These are phyloP conservation scores for Drosophila siamana DNA, from an alignment of 2,888 invertebrate species.

Conservation along the genomic window DNA sequence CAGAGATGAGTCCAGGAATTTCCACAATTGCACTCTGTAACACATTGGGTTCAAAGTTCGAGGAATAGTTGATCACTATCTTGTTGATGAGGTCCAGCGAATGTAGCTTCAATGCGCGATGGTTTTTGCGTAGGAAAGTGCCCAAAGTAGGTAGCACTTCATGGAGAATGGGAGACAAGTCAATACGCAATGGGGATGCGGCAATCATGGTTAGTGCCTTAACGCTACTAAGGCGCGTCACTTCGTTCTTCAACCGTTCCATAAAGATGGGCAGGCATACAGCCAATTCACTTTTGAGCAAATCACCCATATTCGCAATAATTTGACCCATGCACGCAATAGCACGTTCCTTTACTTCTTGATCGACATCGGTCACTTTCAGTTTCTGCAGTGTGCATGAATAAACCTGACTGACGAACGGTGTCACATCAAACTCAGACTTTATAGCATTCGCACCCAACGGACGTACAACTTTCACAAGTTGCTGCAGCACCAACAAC, in stretches of 20 bases:
- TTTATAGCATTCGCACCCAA: constrained; percentile 83
- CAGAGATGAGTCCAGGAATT: constrained; percentile 95
- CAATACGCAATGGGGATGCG: constrained; percentile 93
- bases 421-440: constrained; percentile 89
- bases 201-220: constrained; percentile 98
- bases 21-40: constrained; percentile 92
- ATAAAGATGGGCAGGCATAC: constrained; percentile 97
- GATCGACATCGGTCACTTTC: constrained; percentile 98
- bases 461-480: constrained; percentile 97
- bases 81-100: constrained; percentile 96
- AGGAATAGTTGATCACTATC: constrained; percentile 94
- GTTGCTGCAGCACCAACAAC: constrained; percentile 94
- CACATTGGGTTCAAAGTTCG: constrained; percentile 88
- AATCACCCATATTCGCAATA: constrained; percentile 96
- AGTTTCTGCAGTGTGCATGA: constrained; percentile 93
- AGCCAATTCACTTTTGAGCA: constrained; percentile 91
- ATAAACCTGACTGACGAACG: constrained; percentile 93
- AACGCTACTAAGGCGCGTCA: constrained; percentile 97
- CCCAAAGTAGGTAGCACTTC: constrained; percentile 97
- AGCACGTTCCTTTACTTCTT: constrained; percentile 99
- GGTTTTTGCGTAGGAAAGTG: constrained; percentile 97
- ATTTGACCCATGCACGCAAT: constrained; percentile 99
- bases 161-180: constrained; percentile 92
- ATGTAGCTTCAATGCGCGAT: constrained; percentile 95
- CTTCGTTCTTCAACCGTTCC: constrained; percentile 98